These are phyloP conservation scores for Danaus plexippus DNA, from an alignment of 1,140 invertebrate genomes.

Conservation along the genomic window DNA sequence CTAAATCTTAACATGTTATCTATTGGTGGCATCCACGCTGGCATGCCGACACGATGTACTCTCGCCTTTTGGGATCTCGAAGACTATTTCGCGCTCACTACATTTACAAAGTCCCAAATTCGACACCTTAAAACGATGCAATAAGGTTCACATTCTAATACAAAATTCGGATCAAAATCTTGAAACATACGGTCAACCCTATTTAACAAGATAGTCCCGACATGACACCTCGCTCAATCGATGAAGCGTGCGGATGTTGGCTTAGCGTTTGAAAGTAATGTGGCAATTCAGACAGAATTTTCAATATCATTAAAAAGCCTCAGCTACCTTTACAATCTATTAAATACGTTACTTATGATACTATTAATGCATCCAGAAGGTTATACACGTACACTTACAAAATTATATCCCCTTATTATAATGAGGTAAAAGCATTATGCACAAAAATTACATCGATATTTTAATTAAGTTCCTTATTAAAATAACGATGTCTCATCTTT, in stretches of 20 bases:
- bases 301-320: too few species aligned
- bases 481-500: too few species aligned
- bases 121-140: conserved; percentile 4
- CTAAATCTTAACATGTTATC: conserved; percentile 45
- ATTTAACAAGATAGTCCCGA: conserved; percentile 37
- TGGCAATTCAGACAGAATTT: conserved; percentile 1
- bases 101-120: conserved; percentile 5
- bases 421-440: too few species aligned
- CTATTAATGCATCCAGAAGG: too few species aligned
- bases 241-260: conserved; percentile 36
- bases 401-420: too few species aligned
- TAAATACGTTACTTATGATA: too few species aligned
- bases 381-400: too few species aligned
- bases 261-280: conserved; percentile 22
- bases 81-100: conserved; percentile 33
- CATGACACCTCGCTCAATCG: conserved; percentile 36
- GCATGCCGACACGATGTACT: conserved; percentile 51
- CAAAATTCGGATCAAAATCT: conserved; percentile 11
- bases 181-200: conserved; percentile 28
- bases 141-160: conserved; percentile 14
- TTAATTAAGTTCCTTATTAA: too few species aligned
- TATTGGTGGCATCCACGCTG: conserved; percentile 43
- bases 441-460: too few species aligned
- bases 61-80: conserved; percentile 38
- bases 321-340: too few species aligned